Conservation (phyloP, 2,888 invertebrate species). For the Silvanus unidentatus region DNA sequence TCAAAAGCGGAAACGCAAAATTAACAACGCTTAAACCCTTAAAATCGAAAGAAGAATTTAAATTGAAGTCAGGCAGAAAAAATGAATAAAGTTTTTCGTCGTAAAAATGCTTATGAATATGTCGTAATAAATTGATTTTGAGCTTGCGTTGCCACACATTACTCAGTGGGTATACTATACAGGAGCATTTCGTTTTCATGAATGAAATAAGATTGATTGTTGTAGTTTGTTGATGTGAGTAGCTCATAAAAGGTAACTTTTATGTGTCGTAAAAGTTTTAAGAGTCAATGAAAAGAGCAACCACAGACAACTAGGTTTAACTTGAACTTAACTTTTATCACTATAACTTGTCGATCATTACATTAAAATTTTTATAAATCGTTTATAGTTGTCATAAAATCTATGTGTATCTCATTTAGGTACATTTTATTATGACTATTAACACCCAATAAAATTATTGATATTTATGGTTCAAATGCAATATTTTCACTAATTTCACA, state of each 20-base stretch:
- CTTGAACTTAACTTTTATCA: slow-evolving; percentile 31
- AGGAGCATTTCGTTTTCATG: slow-evolving; percentile 5
- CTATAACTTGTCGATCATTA: slow-evolving; percentile 29
- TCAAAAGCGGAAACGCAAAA: too few relatives aligned
- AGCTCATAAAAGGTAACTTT: slow-evolving; percentile 48
- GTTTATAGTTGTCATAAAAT: slow-evolving; percentile 23
- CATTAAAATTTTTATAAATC: slow-evolving; percentile 28
- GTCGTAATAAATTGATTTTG: too few relatives aligned
- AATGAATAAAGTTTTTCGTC: too few relatives aligned
- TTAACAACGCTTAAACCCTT: too few relatives aligned
- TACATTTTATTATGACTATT: slow-evolving; percentile 5
- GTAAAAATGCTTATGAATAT: too few relatives aligned
- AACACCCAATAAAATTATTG: not conserved
- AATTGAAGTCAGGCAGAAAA: too few relatives aligned
- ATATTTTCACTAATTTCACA: too few relatives aligned
- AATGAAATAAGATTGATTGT: slow-evolving; percentile 35
- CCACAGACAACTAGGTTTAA: slow-evolving; percentile 38
- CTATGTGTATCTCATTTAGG: slow-evolving; percentile 5
- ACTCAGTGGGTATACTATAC: not conserved
- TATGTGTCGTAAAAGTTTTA: slow-evolving; percentile 48
- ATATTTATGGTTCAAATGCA: slow-evolving; percentile 2
- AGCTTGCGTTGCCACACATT: too few relatives aligned
- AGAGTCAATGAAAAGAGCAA: slow-evolving; percentile 44
- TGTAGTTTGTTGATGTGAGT: slow-evolving; percentile 37
- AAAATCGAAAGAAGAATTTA: too few relatives aligned